Evolutionary conservation across 1,140 invertebrate genomes (phyloP).

Genomic region (Himalopsyche phryganea): DNA sequence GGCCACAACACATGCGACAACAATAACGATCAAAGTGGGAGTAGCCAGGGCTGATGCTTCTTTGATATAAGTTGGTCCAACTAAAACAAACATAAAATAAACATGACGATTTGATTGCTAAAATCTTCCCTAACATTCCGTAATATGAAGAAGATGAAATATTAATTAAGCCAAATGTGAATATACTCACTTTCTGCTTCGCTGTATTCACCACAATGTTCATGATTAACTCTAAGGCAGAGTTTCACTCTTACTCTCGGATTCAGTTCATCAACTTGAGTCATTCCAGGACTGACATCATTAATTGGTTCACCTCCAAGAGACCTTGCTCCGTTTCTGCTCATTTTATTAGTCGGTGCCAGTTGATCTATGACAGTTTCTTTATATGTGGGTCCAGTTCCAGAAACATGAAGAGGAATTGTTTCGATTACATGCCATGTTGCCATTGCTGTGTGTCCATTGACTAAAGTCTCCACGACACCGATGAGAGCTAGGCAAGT

Average conservation of each 20-base stretch:
- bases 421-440: slow-evolving; percentile 71
- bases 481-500: slow-evolving; percentile 72
- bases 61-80: slow-evolving; percentile 74
- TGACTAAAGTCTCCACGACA: slow-evolving; percentile 64
- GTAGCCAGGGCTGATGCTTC: slow-evolving; percentile 72
- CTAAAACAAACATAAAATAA: slow-evolving; percentile 54
- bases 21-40: slow-evolving; percentile 74
- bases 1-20: slow-evolving; percentile 78
- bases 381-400: slow-evolving; percentile 61
- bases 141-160: not conserved
- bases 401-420: slow-evolving; percentile 64
- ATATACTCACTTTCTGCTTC: slow-evolving; percentile 73
- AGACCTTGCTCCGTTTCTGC: slow-evolving; percentile 46
- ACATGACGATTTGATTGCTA: too few relatives aligned
- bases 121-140: too few relatives aligned
- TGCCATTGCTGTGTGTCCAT: slow-evolving; percentile 53
- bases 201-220: slow-evolving; percentile 78
- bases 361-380: slow-evolving; percentile 63
- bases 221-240: slow-evolving; percentile 70
- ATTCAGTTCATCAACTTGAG: slow-evolving; percentile 56
- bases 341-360: slow-evolving; percentile 39
- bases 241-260: slow-evolving; percentile 71
- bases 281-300: slow-evolving; percentile 45
- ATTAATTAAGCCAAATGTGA: too few relatives aligned
- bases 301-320: slow-evolving; percentile 50